Evolutionary conservation across 2,888 invertebrate genomes (phyloP).

Genomic region (Ethmia dodecea): DNA sequence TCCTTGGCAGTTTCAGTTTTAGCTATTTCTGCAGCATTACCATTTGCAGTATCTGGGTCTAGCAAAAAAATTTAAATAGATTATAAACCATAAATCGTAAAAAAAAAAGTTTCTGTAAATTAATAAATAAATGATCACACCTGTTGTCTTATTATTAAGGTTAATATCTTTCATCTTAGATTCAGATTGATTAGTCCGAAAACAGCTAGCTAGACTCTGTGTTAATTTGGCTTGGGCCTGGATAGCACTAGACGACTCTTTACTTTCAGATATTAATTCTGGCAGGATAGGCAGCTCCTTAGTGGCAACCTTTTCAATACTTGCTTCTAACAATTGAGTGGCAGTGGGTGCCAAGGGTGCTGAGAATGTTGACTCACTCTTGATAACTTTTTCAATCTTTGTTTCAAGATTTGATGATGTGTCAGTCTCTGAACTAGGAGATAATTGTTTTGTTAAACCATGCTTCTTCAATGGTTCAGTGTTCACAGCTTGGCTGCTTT

Average conservation of each 20-base stretch:
- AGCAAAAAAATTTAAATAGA: conserved; percentile 9
- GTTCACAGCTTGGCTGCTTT: conserved; percentile 41
- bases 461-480: conserved; percentile 36
- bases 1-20: conserved; percentile 54
- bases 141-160: conserved; percentile 57
- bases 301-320: conserved; percentile 62
- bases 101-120: not conserved
- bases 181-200: conserved; percentile 51
- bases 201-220: conserved; percentile 59
- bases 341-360: conserved; percentile 43
- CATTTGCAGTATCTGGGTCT: conserved; percentile 67
- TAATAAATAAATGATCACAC: conserved; percentile 29
- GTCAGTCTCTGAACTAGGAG: conserved; percentile 32
- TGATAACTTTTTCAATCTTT: conserved; percentile 35
- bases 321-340: conserved; percentile 59
- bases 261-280: conserved; percentile 34
- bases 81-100: not conserved
- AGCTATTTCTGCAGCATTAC: conserved; percentile 48
- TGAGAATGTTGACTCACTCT: conserved; percentile 32
- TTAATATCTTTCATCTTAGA: conserved; percentile 70
- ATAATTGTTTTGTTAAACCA: conserved; percentile 27
- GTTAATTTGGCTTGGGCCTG: conserved; percentile 68
- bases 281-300: conserved; percentile 38
- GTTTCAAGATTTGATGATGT: conserved; percentile 23
- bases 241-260: conserved; percentile 51